phyloP scores from a whole-genome alignment of 2,113 vertebrate species.

The Malurus melanocephalus region DNA sequence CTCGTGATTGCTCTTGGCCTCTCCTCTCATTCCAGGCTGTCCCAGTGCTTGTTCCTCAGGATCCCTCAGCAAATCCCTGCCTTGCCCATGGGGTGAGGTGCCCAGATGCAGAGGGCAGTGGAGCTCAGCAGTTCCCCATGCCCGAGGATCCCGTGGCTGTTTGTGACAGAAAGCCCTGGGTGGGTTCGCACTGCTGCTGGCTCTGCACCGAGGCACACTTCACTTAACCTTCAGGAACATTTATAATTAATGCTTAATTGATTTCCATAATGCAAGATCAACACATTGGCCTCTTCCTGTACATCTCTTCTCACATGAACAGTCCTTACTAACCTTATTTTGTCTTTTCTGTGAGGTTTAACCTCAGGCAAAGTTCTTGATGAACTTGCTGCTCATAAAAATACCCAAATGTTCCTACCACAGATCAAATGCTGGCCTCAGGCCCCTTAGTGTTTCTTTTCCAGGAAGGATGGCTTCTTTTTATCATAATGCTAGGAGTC shows the following conservation, averaged over 20 bases:
- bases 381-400: slow-evolving; percentile 61
- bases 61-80: background rate
- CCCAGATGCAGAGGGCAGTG: background rate
- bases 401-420: slow-evolving; percentile 53
- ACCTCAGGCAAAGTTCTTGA: slow-evolving; percentile 50
- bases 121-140: background rate
- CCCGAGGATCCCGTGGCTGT: background rate
- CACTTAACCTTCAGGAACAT: slow-evolving; percentile 64
- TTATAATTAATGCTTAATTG: slow-evolving; percentile 64
- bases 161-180: background rate
- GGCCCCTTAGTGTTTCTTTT: slow-evolving; percentile 25
- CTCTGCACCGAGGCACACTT: slow-evolving; percentile 21
- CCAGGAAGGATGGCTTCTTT: slow-evolving; percentile 36
- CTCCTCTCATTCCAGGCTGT: background rate
- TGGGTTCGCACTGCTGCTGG: background rate
- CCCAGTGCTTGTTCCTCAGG: background rate
- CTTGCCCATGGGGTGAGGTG: rapidly evolving
- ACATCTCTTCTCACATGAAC: slow-evolving; percentile 47
- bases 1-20: background rate
- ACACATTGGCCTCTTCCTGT: slow-evolving; percentile 51
- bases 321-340: slow-evolving; percentile 61
- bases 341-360: slow-evolving; percentile 56
- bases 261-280: slow-evolving; percentile 69
- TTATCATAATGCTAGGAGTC: slow-evolving; percentile 33
- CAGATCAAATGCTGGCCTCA: slow-evolving; percentile 42